phyloP scores from a whole-genome alignment of 2,797 vertebrate genomes.

The Chromobotia macracanthus region DNA sequence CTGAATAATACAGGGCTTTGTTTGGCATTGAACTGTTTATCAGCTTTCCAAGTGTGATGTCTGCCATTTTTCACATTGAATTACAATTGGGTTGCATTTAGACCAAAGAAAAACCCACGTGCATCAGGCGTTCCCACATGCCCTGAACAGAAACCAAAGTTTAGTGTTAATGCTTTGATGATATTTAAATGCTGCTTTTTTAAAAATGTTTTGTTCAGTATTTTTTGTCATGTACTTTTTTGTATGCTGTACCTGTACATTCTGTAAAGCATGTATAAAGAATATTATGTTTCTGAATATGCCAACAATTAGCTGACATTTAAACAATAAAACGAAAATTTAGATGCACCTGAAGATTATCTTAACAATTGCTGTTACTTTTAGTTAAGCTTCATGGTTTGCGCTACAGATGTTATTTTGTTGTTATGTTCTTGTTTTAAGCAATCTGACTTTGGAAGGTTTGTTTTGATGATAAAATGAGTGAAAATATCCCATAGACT shows the following conservation, averaged over 20 bases:
- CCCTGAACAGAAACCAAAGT: constrained; percentile 78
- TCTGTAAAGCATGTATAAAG: constrained; percentile 82
- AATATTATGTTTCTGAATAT: constrained; percentile 64
- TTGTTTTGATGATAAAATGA: background rate
- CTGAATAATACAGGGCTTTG: constrained; percentile 9
- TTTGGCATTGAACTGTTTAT: background rate
- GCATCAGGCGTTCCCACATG: constrained; percentile 47
- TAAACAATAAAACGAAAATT: constrained; percentile 76
- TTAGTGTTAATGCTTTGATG: constrained; percentile 71
- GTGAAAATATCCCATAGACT: too few species aligned
- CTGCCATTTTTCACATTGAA: background rate
- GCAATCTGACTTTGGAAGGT: background rate
- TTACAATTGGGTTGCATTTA: constrained; percentile 24
- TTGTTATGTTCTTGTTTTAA: too few species aligned
- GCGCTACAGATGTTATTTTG: too few species aligned
- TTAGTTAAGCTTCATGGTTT: background rate
- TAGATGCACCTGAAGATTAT: constrained; percentile 47
- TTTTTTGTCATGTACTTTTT: constrained; percentile 56
- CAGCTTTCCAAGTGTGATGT: constrained; percentile 6
- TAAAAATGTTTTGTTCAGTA: constrained; percentile 57
- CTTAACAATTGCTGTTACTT: background rate
- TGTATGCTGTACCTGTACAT: constrained; percentile 74
- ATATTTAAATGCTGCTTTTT: constrained; percentile 75
- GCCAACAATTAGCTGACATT: constrained; percentile 75
- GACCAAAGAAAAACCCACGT: constrained; percentile 55